Conservation (phyloP, 2,888 invertebrate species). For the Saturnia pavonia region DNA sequence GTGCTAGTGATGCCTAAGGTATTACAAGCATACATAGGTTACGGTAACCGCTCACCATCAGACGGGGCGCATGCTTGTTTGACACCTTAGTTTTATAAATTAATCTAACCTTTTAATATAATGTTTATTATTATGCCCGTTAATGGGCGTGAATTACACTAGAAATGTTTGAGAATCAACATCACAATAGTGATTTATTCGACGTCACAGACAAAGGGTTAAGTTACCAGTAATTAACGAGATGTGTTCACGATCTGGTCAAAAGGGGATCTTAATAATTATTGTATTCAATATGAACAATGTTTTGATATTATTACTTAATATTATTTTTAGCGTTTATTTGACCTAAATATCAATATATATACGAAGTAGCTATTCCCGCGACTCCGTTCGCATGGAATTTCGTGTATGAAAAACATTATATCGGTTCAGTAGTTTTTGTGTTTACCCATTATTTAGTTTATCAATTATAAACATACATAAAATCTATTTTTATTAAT, state of each 20-base stretch:
- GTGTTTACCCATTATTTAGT: too few species aligned
- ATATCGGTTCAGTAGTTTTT: too few species aligned
- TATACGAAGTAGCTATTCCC: too few species aligned
- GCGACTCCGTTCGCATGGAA: too few species aligned
- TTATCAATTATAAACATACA: too few species aligned
- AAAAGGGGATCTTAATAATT: conserved; percentile 18
- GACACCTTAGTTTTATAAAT: too few species aligned
- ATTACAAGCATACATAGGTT: too few species aligned
- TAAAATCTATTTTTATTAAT: too few species aligned
- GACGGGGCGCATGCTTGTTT: too few species aligned
- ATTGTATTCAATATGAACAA: conserved; percentile 6
- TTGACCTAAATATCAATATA: neutral
- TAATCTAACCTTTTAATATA: conserved; percentile 14
- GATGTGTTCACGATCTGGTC: conserved; percentile 43
- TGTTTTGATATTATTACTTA: neutral
- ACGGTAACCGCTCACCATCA: too few species aligned
- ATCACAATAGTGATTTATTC: conserved; percentile 46
- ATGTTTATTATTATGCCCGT: conserved; percentile 24
- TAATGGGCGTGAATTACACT: neutral
- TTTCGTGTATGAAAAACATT: too few species aligned
- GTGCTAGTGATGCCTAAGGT: too few species aligned
- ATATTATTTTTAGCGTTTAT: neutral
- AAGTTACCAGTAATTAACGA: conserved; percentile 64
- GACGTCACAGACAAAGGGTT: conserved; percentile 58
- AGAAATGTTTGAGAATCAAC: conserved; percentile 46